Base-by-base conservation (phyloP, 2,797 vertebrate species). In the Urocyon cinereoargenteus region DNA sequence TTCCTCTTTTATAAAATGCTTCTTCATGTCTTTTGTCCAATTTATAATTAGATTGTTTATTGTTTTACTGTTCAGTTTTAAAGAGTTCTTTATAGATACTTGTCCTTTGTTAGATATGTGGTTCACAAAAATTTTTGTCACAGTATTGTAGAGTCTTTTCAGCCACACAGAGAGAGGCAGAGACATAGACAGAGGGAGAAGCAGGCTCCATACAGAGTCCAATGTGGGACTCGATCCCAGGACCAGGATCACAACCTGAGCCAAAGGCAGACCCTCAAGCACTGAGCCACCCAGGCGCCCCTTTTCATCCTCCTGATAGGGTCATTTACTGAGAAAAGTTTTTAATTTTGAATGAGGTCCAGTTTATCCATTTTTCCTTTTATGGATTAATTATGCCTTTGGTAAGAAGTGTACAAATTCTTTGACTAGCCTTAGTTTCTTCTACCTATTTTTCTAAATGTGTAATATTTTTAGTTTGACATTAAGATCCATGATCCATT, bases 61-160 rank as follows among this genome's bases (percentile, higher is more conserved):
- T 72, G 40, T 72, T 78, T 59, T 87, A 49, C 66, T 93, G 40
- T 81, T 82, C 45, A 88, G 26, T 64, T 82, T 93, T 82, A 72
- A 36, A 49, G 31, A n/a, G 24, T 73, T 55, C 28, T 73, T 62
- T 70, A 31, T 53, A 81, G 26, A 24, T 61, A 36, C 16, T 61
- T 40, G 12, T n/a, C 51, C 51, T 81, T 87, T 79, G 34, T 82
- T 40, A 85, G 45, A 24, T 86, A 28, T 3, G 9, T 36, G 28
- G 3, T 55, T 88, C 66, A 55, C 55, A 89, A 5, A 55, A 82
- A 61, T 72, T 87, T 81, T 88, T 82, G 40, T 82, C n/a, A 40
- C 5, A 81, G 45, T n/a, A 64, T 9, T 85, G 2, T 55, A n/a
- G 34, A 34, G 82, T n/a, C 26, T 64, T 62, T 82, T 64, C 19